A percentile compares a stretch with the other conserved stretches of the same genome.
These are phyloP conservation scores for Karalla daura DNA, from an alignment of 2,797 vertebrate genomes.

Conservation along the genomic window DNA sequence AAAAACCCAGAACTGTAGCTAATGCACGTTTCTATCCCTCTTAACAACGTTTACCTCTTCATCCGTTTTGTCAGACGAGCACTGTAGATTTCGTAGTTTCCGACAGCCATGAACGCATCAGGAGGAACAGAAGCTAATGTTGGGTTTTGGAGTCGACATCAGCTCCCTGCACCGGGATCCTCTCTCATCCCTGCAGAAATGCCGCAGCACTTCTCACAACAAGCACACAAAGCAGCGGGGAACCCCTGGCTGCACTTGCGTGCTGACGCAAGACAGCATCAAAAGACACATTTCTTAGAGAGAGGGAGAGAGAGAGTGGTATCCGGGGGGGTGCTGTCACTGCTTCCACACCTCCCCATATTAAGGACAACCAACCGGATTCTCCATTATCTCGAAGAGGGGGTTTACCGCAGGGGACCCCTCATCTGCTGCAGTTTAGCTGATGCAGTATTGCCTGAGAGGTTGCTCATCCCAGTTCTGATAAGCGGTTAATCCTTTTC, in stretches of 20 bases:
- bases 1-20: background rate
- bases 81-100: background rate
- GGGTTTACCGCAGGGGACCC: background rate
- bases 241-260: constrained; percentile 50
- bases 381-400: background rate
- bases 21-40: background rate
- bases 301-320: background rate
- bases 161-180: constrained; percentile 1
- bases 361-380: background rate
- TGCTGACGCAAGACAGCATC: constrained; percentile 48
- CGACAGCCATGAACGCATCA: constrained; percentile 21
- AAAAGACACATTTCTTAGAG: constrained; percentile 7
- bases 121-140: background rate
- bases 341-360: constrained; percentile 5
- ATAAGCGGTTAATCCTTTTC: background rate
- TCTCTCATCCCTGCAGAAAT: constrained; percentile 18
- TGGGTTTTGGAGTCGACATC: constrained; percentile 18
- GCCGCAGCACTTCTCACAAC: constrained; percentile 15
- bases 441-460: background rate
- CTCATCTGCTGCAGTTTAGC: background rate
- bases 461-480: too few species aligned
- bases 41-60: background rate
- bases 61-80: background rate
- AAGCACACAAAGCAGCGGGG: constrained; percentile 37
- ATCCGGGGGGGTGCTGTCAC: background rate